These are phyloP conservation scores for Myzus persicae DNA, from an alignment of 1,140 invertebrate genomes.

Conservation along the genomic window DNA sequence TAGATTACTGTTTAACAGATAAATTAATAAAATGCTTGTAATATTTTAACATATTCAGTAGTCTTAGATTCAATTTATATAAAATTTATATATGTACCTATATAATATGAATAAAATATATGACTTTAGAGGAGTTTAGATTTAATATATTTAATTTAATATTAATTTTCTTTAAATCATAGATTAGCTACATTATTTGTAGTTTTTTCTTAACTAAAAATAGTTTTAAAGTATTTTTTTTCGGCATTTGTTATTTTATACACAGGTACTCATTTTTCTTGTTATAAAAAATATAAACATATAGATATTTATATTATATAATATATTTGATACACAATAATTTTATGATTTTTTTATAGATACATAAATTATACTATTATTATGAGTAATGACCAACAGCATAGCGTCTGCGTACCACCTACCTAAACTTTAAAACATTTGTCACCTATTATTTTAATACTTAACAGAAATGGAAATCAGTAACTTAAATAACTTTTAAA, in stretches of 20 bases:
- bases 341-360: neutral
- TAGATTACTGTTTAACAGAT: neutral
- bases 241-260: conserved; percentile 49
- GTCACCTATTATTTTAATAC: no score
- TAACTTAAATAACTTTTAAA: no score
- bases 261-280: conserved; percentile 39
- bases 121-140: neutral
- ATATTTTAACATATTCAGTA: conserved; percentile 6
- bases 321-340: conserved; percentile 3
- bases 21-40: neutral
- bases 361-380: neutral
- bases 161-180: neutral
- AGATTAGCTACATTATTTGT: neutral
- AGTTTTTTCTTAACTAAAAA: conserved; percentile 12
- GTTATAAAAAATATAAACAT: conserved; percentile 13
- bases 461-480: no score
- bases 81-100: neutral
- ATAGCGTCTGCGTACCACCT: neutral
- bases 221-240: conserved; percentile 28
- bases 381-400: no score
- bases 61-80: neutral
- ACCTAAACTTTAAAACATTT: no score
- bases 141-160: neutral
- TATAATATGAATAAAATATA: neutral
- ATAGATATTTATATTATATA: neutral